Base-by-base conservation (phyloP, 2,113 vertebrate species). In the Tragelaphus strepsiceros region DNA sequence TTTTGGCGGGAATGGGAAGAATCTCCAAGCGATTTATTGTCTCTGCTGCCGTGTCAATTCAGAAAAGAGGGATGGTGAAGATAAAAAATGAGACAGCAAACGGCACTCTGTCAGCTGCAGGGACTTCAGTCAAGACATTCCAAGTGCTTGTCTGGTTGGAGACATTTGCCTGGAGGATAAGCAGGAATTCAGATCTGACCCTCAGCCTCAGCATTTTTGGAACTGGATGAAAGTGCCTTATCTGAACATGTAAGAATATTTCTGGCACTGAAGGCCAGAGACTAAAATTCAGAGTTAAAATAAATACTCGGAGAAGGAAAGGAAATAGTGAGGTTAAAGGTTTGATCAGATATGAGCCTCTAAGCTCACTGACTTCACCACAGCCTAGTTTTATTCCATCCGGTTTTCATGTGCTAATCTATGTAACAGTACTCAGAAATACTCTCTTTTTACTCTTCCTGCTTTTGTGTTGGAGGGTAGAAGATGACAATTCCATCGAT, bases 171-270 rank as follows among this genome's bases (percentile, higher is more conserved):
- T 82, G 49, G 49, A 22, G 96, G 91, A 82, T 39, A 85, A 32
- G 92, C 59, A 49, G 82, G 91, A 89, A 82, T 77, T 81, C 82
- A 35, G 85, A 62, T 89, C 77, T 96, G 97, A 97, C 95, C 94
- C 85, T 96, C 93, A 67, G 58, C 80, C 62, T 62, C 28, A 11
- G 15, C 80, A 58, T 80, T 94, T 96, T 96, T 96, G 97, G 97
- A 97, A 91, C 67, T 78, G 91, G 97, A 98, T 98, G 49, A 97
- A 98, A 97, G 97, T 46, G 90, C 2, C 51, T 96, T 95, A 96
- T 96, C 89, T 88, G 92, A 95, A 91, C 95, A 81, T 97, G 97
- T 62, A 78, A 94, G 97, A 96, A 71, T 96, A 97, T 97, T 96
- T 94, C 91, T 96, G 98, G 96, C 88, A 62, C 71, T 5, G 59